Conservation (phyloP, 2,113 vertebrate species). For the Corythaeola cristata region DNA sequence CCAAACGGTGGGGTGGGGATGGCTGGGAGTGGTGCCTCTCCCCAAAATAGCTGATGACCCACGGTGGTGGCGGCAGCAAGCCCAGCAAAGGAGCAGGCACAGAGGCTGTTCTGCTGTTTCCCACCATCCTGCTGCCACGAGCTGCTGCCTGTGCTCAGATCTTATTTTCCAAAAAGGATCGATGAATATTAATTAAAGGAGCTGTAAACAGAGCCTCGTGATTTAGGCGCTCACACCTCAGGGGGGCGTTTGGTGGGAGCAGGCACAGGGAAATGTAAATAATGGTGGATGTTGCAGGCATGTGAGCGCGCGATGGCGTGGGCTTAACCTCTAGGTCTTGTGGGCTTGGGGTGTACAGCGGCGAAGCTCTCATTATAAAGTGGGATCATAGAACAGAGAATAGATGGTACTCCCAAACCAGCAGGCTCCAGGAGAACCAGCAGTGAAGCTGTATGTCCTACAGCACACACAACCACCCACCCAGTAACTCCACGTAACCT, state of each 20-base stretch:
- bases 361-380: not conserved
- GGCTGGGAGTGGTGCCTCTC: not conserved
- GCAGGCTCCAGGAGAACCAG: not conserved
- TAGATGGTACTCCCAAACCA: not conserved
- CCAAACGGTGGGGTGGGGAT: not conserved
- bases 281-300: too few species aligned
- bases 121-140: not conserved
- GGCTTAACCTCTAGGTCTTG: not conserved
- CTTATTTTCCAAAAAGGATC: not conserved
- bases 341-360: not conserved
- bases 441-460: not conserved
- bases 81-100: not conserved
- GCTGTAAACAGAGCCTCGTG: not conserved
- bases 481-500: not conserved
- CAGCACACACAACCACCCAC: accelerated
- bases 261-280: not conserved
- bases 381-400: not conserved
- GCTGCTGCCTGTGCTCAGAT: not conserved
- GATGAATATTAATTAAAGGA: not conserved
- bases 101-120: not conserved
- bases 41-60: not conserved
- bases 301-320: not conserved
- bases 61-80: not conserved
- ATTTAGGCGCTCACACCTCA: not conserved
- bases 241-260: not conserved